Conservation (phyloP, 2,888 invertebrate genomes). For the Lycaena phlaeas region DNA sequence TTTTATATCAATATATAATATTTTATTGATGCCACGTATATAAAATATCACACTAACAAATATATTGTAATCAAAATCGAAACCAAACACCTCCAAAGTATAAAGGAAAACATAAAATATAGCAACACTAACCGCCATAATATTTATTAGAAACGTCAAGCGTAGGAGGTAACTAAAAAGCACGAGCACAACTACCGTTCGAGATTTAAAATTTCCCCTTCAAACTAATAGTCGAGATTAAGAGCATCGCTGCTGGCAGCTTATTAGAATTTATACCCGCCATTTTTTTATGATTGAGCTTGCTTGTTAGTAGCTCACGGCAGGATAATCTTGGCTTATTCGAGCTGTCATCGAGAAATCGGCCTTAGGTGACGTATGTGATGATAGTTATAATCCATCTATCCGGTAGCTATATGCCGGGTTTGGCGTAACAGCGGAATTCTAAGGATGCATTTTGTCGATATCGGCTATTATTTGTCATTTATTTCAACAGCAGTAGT, state of each 20-base stretch:
- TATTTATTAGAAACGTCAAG: slow-evolving; percentile 48
- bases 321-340: no score
- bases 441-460: no score
- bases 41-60: no score
- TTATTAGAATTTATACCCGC: slow-evolving; percentile 63
- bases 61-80: no score
- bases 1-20: no score
- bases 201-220: slow-evolving; percentile 50
- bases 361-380: slow-evolving; percentile 55
- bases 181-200: slow-evolving; percentile 51
- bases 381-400: slow-evolving; percentile 48
- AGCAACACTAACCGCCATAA: slow-evolving; percentile 31
- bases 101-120: background rate
- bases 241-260: slow-evolving; percentile 55
- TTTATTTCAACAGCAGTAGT: no score
- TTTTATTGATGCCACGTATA: no score
- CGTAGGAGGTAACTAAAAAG: slow-evolving; percentile 64
- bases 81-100: background rate
- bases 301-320: background rate
- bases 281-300: background rate
- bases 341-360: slow-evolving; percentile 57
- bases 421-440: background rate
- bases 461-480: no score
- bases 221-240: slow-evolving; percentile 64
- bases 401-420: slow-evolving; percentile 52